These are phyloP conservation scores for Ctena decussata DNA, from an alignment of 2,888 invertebrate genomes.

Conservation along the genomic window DNA sequence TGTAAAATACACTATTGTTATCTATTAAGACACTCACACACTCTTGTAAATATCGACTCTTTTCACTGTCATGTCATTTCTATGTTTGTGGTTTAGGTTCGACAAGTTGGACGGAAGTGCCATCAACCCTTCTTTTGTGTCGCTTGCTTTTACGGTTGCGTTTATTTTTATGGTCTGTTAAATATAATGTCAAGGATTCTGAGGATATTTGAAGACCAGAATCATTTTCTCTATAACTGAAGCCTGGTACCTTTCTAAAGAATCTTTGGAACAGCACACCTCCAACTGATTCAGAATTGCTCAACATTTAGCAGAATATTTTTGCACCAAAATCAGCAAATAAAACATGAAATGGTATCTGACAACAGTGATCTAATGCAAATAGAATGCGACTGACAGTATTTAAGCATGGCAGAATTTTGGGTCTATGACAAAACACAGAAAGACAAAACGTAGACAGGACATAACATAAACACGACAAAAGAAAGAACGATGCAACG, in stretches of 20 bases:
- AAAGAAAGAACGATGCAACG: too few relatives aligned
- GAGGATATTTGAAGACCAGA: not conserved
- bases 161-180: not conserved
- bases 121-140: slow-evolving; percentile 15
- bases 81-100: not conserved
- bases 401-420: not conserved
- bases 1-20: not conserved
- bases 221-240: not conserved
- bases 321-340: slow-evolving; percentile 13
- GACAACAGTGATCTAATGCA: not conserved
- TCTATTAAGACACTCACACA: not conserved
- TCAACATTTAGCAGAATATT: not conserved
- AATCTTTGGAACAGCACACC: not conserved
- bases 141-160: not conserved
- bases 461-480: too few relatives aligned
- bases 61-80: not conserved
- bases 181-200: not conserved
- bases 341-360: not conserved
- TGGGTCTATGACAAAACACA: too few relatives aligned
- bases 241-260: not conserved
- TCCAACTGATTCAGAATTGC: not conserved
- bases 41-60: not conserved
- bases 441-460: too few relatives aligned
- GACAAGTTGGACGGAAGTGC: slow-evolving; percentile 17
- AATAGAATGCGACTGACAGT: not conserved